Percentiles rank a stretch among this genome's conserved stretches.
Conservation (phyloP, 2,797 vertebrate species). For the Esox masquinongy region DNA sequence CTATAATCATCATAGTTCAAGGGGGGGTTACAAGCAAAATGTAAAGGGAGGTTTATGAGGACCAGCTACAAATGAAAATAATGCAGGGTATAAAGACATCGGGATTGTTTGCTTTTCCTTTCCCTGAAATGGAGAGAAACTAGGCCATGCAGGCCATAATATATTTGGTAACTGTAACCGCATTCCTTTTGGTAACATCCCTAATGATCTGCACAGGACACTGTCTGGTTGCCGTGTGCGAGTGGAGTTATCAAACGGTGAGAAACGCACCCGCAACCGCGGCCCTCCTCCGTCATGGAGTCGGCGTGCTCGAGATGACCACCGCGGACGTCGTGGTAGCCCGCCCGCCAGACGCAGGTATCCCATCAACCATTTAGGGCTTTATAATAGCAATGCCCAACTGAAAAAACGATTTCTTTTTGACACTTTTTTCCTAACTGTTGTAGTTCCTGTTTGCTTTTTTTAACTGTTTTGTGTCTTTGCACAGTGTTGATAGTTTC, state of each 20-base stretch:
- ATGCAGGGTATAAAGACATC: too few relatives aligned
- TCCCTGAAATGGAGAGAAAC: not conserved
- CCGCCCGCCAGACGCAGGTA: constrained; percentile 92
- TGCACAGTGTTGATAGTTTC: constrained; percentile 40
- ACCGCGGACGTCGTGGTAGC: constrained; percentile 81
- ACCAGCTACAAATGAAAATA: too few relatives aligned
- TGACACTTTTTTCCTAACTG: constrained; percentile 15
- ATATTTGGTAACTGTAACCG: constrained; percentile 4
- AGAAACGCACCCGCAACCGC: constrained; percentile 91
- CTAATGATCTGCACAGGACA: constrained; percentile 71
- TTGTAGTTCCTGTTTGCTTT: constrained; percentile 41
- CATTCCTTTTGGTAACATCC: not conserved
- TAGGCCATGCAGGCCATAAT: not conserved
- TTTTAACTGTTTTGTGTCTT: constrained; percentile 50
- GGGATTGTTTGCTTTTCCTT: too few relatives aligned
- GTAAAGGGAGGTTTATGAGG: too few relatives aligned
- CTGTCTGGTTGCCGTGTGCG: constrained; percentile 93
- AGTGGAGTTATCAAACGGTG: constrained; percentile 94
- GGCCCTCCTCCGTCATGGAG: constrained; percentile 94
- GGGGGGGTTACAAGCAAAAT: too few relatives aligned
- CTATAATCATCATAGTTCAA: too few relatives aligned
- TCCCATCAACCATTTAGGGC: constrained; percentile 26
- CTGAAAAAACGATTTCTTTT: constrained; percentile 36
- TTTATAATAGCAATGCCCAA: constrained; percentile 28
- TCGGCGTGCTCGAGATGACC: constrained; percentile 91